Percentiles rank a stretch among this genome's conserved stretches.
phyloP scores from a whole-genome alignment of 2,797 vertebrate genomes.

The Acipenser oxyrinchus region DNA sequence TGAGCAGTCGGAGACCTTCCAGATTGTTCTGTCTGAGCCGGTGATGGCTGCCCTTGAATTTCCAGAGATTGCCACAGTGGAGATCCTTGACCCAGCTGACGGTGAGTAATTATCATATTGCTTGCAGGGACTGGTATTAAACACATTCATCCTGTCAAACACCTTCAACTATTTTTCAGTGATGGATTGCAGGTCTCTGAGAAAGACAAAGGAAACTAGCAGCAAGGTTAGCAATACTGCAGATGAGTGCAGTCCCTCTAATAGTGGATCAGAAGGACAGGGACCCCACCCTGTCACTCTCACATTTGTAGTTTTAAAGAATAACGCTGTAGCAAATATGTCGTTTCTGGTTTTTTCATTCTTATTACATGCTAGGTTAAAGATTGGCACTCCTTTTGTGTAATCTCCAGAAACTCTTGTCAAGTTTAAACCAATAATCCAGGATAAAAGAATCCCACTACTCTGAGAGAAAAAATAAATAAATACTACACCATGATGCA shows the following conservation, averaged over 20 bases:
- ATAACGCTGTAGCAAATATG: neutral
- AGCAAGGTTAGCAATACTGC: too few species aligned
- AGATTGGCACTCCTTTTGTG: neutral
- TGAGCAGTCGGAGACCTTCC: conserved; percentile 80
- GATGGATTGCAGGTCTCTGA: neutral
- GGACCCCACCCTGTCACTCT: too few species aligned
- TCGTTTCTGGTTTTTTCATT: neutral
- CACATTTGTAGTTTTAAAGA: too few species aligned
- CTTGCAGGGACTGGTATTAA: neutral
- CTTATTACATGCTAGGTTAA: conserved; percentile 19
- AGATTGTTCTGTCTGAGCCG: conserved; percentile 79
- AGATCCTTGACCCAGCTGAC: conserved; percentile 84
- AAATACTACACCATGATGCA: neutral
- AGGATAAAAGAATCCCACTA: too few species aligned
- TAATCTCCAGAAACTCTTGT: neutral
- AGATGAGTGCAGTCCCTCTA: too few species aligned
- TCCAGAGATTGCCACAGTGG: conserved; percentile 66
- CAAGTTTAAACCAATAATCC: too few species aligned
- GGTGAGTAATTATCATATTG: conserved; percentile 54
- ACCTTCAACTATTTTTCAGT: neutral
- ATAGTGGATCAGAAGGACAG: too few species aligned
- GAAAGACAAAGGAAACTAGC: too few species aligned
- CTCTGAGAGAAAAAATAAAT: neutral
- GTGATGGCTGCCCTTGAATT: conserved; percentile 82
- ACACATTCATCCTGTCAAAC: neutral